phyloP scores from a whole-genome alignment of 2,113 vertebrate genomes.

The Macquaria ambigua region DNA sequence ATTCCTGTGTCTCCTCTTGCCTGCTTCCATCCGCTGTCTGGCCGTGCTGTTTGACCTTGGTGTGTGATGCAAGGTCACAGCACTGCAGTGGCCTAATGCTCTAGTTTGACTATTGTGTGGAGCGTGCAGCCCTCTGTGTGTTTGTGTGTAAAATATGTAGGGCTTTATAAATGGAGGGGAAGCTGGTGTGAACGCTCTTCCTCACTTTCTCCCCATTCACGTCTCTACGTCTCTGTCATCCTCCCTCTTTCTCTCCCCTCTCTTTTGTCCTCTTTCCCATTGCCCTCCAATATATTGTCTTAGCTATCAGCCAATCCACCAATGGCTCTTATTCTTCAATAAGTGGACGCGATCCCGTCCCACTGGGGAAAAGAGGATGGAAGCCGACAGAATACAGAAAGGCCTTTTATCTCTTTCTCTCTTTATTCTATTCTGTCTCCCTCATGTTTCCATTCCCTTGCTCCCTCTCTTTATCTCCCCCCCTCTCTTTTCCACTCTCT shows the following conservation, averaged over 20 bases:
- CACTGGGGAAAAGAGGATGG: conserved; percentile 52
- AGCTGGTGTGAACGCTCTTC: conserved; percentile 22
- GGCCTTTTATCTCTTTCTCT: conserved; percentile 74
- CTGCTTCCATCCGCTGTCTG: conserved; percentile 19
- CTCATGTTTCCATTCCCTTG: conserved; percentile 62
- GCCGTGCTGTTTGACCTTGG: conserved; percentile 63
- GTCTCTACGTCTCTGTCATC: conserved; percentile 27
- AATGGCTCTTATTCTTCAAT: conserved; percentile 69
- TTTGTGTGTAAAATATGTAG: conserved; percentile 45
- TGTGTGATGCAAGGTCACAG: conserved; percentile 50
- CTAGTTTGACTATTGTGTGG: conserved; percentile 18
- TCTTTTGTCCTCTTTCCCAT: conserved; percentile 51
- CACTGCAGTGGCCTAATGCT: conserved; percentile 54
- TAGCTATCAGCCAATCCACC: conserved; percentile 68
- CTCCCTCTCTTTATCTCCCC: conserved; percentile 52
- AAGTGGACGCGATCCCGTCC: conserved; percentile 66
- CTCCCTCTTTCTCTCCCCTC: background rate
- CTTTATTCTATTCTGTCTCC: conserved; percentile 66
- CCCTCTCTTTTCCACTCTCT: conserved; percentile 31
- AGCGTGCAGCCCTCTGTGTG: conserved; percentile 24
- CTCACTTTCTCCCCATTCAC: conserved; percentile 26
- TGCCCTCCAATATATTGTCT: conserved; percentile 68
- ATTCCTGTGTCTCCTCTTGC: conserved; percentile 45
- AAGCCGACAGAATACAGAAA: conserved; percentile 70
- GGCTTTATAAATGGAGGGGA: conserved; percentile 32